Evolutionary conservation across 2,113 vertebrate species (phyloP), one percentile per base, ranked within the genome.

Genomic region (Spilogale gracilis): DNA sequence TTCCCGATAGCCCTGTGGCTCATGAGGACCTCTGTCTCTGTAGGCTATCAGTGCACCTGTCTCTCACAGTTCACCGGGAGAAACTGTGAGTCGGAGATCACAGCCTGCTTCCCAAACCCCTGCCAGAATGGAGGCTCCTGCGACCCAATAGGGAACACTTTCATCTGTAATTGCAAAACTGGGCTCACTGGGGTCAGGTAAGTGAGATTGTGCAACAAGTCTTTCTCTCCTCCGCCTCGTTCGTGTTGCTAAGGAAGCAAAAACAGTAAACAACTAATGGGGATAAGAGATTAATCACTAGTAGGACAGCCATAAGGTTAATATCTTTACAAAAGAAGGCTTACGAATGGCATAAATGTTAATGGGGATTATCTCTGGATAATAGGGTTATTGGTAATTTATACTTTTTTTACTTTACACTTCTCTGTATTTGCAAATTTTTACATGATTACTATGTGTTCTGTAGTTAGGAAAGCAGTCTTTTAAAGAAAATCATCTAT

Each of bases 21-120:
- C 95, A 98, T 86, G 38, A 98, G 86, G 25, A 45, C 83, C 61
- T 98, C 61, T 98, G 87, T 97, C 97, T 96, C 81, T 48, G 65
- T 98, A 99, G 99, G 99, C 43, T 99, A 99, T 97, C 99, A 99
- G 48, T 99, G 99, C 98, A 99, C 98, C 98, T 99, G 99, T 96
- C 99, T 99, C 85, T 99, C 99, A 63, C 99, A 99, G 97, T 99
- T 99, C 99, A 99, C 99, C 0, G 99, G 99, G 50, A 99, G 99
- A 91, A 99, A 99, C 97, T 99, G 99, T 99, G 99, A 99, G 98
- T 99, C 99, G 0, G 99, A 99, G 98, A 99, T 99, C 95, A 99
- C 99, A 13, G 99, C 99, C 27, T 99, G 99, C 98, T 99, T 99
- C 96, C 99, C 99, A 82, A 99, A 99, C 96, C 99, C 99, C 0